Percentiles rank a stretch among this genome's conserved stretches.
These are phyloP conservation scores for Alaudala cheleensis DNA, from an alignment of 2,113 vertebrate species.

Conservation along the genomic window DNA sequence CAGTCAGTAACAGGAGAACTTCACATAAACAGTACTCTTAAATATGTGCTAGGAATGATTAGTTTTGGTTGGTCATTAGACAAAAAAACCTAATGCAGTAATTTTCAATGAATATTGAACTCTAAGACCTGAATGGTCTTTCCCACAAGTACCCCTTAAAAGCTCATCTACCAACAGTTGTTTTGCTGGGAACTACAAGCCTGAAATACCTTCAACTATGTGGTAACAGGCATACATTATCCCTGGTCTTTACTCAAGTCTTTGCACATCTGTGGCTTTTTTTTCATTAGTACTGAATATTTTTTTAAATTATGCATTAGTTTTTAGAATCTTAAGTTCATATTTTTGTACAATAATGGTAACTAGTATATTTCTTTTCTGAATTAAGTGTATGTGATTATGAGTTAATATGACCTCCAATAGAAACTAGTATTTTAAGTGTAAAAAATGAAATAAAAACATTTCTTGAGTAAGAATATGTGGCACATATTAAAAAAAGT, in stretches of 20 bases:
- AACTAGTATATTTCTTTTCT: background rate
- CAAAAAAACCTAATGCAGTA: background rate
- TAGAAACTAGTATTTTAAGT: background rate
- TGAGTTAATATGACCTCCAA: background rate
- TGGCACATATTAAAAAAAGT: background rate
- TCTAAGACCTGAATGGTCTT: background rate
- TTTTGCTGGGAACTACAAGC: background rate
- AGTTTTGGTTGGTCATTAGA: background rate
- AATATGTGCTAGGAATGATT: background rate
- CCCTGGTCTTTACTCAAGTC: background rate
- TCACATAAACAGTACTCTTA: background rate
- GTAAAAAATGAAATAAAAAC: background rate
- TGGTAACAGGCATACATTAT: background rate
- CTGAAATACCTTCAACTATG: background rate
- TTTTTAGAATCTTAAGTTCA: background rate
- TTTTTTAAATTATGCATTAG: background rate
- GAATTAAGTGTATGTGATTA: background rate
- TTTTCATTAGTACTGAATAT: background rate
- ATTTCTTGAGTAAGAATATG: background rate
- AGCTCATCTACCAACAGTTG: background rate
- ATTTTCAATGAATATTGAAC: background rate
- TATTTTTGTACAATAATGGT: background rate
- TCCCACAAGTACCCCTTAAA: background rate
- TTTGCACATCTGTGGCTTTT: background rate
- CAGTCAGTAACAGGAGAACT: background rate